phyloP scores from a whole-genome alignment of 2,797 vertebrate species.

The Acanthis flammea region DNA sequence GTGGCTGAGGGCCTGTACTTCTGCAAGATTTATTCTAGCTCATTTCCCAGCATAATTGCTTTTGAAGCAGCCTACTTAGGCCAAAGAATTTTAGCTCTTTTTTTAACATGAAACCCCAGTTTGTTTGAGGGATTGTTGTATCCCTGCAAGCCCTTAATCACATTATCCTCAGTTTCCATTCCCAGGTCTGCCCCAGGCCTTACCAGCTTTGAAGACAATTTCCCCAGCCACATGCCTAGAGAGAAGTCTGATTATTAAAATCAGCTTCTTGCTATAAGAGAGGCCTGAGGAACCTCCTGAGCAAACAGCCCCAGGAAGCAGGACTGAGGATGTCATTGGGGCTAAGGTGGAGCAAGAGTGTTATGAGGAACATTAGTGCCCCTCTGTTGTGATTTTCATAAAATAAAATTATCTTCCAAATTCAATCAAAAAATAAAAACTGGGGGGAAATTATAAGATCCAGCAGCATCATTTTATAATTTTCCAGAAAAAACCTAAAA shows the following conservation, averaged over 20 bases:
- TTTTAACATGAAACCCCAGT: not conserved
- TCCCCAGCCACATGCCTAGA: not conserved
- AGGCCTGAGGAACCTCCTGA: not conserved
- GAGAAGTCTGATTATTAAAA: constrained; percentile 6
- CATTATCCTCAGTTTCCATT: constrained; percentile 25
- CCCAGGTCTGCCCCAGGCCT: not conserved
- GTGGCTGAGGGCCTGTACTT: not conserved
- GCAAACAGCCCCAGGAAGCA: not conserved
- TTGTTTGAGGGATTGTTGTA: not conserved
- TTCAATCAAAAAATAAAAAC: not conserved
- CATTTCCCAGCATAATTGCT: not conserved
- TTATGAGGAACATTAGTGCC: not conserved
- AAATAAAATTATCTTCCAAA: not conserved
- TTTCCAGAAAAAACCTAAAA: not conserved
- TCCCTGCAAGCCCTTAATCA: constrained; percentile 4
- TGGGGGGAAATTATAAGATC: not conserved
- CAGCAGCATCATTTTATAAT: not conserved
- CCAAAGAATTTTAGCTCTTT: not conserved
- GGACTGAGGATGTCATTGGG: not conserved
- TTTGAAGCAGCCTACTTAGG: not conserved
- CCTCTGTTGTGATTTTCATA: not conserved
- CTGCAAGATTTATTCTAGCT: not conserved
- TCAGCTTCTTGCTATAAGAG: not conserved
- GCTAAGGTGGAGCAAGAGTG: not conserved
- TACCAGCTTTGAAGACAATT: constrained; percentile 7